These are phyloP conservation scores for Gymnobelideus leadbeateri DNA, from an alignment of 2,113 vertebrate genomes.

Conservation along the genomic window DNA sequence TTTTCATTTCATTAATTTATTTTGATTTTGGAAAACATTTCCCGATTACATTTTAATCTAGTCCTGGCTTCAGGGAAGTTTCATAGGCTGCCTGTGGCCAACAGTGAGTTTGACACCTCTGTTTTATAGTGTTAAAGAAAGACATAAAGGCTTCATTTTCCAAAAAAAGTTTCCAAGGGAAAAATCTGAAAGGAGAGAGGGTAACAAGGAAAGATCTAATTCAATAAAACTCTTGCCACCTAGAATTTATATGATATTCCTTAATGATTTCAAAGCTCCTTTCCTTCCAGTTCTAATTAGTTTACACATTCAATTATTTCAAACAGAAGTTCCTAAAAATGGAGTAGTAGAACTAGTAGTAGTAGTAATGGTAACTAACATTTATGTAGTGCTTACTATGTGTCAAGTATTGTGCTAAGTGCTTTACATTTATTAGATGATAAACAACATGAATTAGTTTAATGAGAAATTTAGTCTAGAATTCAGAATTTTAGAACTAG, in stretches of 20 bases:
- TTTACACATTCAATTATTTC: neutral
- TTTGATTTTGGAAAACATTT: neutral
- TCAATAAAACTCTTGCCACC: neutral
- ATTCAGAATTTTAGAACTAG: neutral
- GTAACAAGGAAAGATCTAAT: neutral
- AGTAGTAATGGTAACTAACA: neutral
- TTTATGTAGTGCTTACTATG: neutral
- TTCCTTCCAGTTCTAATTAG: neutral
- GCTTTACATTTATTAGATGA: neutral
- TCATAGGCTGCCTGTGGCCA: neutral
- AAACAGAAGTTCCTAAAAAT: neutral
- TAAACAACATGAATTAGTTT: neutral
- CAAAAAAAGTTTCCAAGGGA: neutral
- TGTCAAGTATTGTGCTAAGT: neutral
- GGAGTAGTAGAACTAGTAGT: no score
- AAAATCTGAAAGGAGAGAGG: neutral
- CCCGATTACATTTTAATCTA: neutral
- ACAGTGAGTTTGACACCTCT: neutral
- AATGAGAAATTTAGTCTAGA: neutral
- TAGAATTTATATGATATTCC: neutral
- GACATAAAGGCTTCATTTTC: neutral
- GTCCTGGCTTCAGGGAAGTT: neutral
- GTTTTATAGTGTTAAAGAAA: neutral
- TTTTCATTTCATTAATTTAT: neutral
- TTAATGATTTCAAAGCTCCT: neutral